Conservation (phyloP, 2,113 vertebrate species). For the Dinomys branickii region DNA sequence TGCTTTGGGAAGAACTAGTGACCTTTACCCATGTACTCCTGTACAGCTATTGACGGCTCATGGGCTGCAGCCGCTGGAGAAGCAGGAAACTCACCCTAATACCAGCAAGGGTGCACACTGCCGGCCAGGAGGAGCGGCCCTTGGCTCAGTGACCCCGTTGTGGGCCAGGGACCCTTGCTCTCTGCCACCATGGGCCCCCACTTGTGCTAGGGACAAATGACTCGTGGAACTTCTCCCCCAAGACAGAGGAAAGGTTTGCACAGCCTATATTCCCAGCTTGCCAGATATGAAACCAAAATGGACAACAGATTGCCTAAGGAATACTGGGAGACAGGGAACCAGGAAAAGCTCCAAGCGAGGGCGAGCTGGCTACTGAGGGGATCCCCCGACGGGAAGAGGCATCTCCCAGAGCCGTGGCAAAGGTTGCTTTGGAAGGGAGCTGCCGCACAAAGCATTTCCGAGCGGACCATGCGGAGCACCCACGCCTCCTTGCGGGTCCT, state of each 20-base stretch:
- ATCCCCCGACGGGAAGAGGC: slow-evolving; percentile 33
- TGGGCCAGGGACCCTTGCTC: background rate
- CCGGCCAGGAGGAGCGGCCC: background rate
- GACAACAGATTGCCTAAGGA: slow-evolving; percentile 30
- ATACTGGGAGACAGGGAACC: background rate
- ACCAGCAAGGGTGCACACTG: background rate
- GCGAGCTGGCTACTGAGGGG: background rate
- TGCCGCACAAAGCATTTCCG: slow-evolving; percentile 34
- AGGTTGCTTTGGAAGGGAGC: slow-evolving; percentile 25
- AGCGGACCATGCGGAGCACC: background rate
- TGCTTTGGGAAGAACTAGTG: background rate
- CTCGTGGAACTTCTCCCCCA: background rate
- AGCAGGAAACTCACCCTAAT: background rate
- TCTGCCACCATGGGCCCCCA: background rate
- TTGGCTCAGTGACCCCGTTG: background rate
- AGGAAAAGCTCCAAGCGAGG: background rate
- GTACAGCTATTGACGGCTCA: background rate
- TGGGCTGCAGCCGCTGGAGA: background rate
- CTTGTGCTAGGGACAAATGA: background rate
- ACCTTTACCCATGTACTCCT: background rate
- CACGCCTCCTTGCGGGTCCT: background rate
- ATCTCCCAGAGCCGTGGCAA: slow-evolving; percentile 15
- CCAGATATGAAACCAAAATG: background rate
- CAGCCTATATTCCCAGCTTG: background rate
- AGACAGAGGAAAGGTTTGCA: background rate